phyloP scores from a whole-genome alignment of 2,113 vertebrate species.

The Pongo abelii region DNA sequence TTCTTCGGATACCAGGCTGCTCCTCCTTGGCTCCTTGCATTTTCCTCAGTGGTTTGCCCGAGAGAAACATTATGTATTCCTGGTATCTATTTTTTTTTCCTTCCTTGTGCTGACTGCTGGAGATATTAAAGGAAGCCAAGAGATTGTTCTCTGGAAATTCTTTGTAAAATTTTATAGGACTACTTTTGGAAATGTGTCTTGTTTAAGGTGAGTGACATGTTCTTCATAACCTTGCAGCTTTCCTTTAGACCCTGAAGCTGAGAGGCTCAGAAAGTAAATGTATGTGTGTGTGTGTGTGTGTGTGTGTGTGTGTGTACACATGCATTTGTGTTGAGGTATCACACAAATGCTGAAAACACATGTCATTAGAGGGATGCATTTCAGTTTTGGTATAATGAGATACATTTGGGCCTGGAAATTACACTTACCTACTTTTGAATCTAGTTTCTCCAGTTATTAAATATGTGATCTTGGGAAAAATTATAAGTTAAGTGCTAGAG shows the following conservation, averaged over 20 bases:
- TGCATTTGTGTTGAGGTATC: background rate
- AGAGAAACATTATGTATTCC: background rate
- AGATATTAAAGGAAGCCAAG: background rate
- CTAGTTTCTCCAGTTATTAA: background rate
- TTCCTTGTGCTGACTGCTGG: background rate
- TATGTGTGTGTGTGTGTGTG: background rate
- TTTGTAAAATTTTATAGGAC: background rate
- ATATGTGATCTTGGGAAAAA: background rate
- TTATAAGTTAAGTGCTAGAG: background rate
- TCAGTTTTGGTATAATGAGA: background rate
- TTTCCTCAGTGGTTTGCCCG: background rate
- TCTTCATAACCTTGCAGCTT: background rate
- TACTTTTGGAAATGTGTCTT: background rate
- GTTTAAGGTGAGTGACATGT: background rate
- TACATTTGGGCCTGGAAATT: background rate
- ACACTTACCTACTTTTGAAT: background rate
- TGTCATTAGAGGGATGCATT: background rate
- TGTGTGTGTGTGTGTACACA: background rate
- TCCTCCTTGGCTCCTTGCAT: background rate
- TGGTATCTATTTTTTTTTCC: background rate
- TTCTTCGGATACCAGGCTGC: background rate
- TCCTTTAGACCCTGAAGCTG: background rate
- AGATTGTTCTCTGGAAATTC: background rate
- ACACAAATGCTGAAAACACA: background rate
- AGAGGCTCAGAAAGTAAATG: background rate